Percentiles rank a stretch among this genome's conserved stretches.
Evolutionary conservation across 35 echinoderm and acorn worm genomes (phyloP).

Genomic region (Apostichopus parvimensis): DNA sequence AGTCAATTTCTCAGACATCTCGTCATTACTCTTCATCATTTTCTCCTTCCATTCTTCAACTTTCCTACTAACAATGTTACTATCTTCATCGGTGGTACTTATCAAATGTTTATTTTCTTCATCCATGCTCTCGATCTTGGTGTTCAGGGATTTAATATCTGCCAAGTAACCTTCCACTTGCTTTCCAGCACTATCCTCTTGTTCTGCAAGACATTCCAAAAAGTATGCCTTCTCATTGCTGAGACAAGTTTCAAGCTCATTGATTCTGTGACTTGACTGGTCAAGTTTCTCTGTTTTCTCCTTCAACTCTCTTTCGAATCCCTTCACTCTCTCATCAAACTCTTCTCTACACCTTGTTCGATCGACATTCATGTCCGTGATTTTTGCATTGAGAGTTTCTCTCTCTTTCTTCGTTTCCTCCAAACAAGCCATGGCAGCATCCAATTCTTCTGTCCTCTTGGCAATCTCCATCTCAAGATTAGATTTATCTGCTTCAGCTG

Average conservation of each 20-base stretch:
- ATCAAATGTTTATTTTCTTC: slow-evolving; percentile 38
- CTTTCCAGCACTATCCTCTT: slow-evolving; percentile 63
- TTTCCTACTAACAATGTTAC: neutral
- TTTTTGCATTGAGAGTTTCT: neutral
- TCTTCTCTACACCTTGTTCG: neutral
- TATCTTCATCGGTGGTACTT: neutral
- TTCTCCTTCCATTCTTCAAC: slow-evolving; percentile 32
- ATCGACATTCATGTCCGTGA: neutral
- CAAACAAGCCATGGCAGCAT: neutral
- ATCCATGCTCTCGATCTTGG: slow-evolving; percentile 13
- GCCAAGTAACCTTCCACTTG: slow-evolving; percentile 15
- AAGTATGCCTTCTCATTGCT: slow-evolving; percentile 59
- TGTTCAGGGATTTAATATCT: slow-evolving; percentile 35
- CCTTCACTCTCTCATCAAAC: neutral
- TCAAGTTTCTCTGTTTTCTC: slow-evolving; percentile 50
- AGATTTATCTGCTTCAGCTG: slow-evolving; percentile 17
- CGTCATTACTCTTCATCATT: neutral
- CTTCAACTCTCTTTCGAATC: slow-evolving; percentile 48
- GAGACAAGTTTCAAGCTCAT: slow-evolving; percentile 56
- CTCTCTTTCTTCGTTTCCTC: neutral
- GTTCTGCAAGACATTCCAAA: slow-evolving; percentile 67
- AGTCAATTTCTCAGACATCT: neutral
- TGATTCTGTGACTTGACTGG: slow-evolving; percentile 32
- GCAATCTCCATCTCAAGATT: neutral
- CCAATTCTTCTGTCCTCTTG: slow-evolving; percentile 18